Evolutionary conservation across 2,113 vertebrate species (phyloP), one percentile per base, ranked within the genome.

Genomic region (Bostrychus sinensis): DNA sequence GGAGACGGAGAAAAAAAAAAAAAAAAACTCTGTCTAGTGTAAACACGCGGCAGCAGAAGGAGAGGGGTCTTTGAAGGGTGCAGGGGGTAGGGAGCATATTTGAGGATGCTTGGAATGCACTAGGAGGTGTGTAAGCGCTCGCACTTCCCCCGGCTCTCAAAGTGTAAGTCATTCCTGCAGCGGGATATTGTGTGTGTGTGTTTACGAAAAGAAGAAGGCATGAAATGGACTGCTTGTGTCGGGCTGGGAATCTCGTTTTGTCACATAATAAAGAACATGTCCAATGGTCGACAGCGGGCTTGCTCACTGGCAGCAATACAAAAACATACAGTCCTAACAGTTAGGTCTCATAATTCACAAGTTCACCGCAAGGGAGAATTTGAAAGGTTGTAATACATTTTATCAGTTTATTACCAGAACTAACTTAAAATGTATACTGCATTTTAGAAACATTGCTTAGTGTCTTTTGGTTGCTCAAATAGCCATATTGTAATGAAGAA

Each of bases 11-110:
- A 62, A 70, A 81, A 87, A 83, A 88, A 81, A 83, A 83, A 86
- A 72, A 80, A 83, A 86, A 86, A 78, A 72, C 84, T 75, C 84
- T 41, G 57, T 77, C 69, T 82, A 77, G 60, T 90, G 79, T 92
- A 92, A 92, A 92, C 90, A 92, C 37, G 79, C 80, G 78, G 63
- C 58, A 70, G 68, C 66, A 25, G 66, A 53, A 81, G 64, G 72
- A 82, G 66, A 82, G 70, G 85, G 84, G 78, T 87, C 74, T 86
- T 80, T 64, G 57, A 70, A 81, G 59, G 53, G 59, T 56, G 56
- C 25, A 75, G 71, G 62, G 54, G 56, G 68, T 61, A 51, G 5
- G 2, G 57, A 55, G 54, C 59, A 42, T 59, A 13, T 56, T 70
- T 26, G 12, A n/a, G 50, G 19, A 43, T 19, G 45, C 10, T 28